These are phyloP conservation scores for Steinernema khuongi DNA, from an alignment of 1,140 invertebrate species.

Conservation along the genomic window DNA sequence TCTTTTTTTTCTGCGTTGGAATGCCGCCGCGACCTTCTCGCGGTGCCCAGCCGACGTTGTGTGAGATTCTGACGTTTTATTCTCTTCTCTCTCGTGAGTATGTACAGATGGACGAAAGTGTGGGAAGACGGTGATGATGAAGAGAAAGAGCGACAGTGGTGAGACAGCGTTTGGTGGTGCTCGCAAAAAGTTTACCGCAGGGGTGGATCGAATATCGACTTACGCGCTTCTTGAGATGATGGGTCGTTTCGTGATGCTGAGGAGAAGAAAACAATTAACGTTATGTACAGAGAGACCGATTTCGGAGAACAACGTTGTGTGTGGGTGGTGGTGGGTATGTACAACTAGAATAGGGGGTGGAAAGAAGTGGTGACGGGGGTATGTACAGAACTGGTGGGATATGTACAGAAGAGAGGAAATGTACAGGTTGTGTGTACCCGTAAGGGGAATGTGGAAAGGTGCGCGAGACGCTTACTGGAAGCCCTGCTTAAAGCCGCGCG, in stretches of 20 bases:
- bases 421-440: constrained; percentile 17
- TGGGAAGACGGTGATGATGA: too few relatives aligned
- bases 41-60: neutral
- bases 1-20: neutral
- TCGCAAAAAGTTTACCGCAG: neutral
- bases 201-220: constrained; percentile 5
- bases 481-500: constrained; percentile 37
- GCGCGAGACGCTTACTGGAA: constrained; percentile 5
- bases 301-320: constrained; percentile 21
- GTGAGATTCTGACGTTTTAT: constrained; percentile 6
- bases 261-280: neutral
- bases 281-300: constrained; percentile 16
- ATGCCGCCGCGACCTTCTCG: neutral
- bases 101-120: neutral
- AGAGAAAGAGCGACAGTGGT: neutral
- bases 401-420: constrained; percentile 19
- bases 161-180: neutral
- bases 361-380: constrained; percentile 11
- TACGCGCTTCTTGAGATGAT: neutral
- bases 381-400: constrained; percentile 17
- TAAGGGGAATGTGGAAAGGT: constrained; percentile 12
- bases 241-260: constrained; percentile 24
- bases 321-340: constrained; percentile 9
- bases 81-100: neutral
- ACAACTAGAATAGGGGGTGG: constrained; percentile 13